phyloP scores from a whole-genome alignment of 2,113 vertebrate genomes.

The Salminus brasiliensis region DNA sequence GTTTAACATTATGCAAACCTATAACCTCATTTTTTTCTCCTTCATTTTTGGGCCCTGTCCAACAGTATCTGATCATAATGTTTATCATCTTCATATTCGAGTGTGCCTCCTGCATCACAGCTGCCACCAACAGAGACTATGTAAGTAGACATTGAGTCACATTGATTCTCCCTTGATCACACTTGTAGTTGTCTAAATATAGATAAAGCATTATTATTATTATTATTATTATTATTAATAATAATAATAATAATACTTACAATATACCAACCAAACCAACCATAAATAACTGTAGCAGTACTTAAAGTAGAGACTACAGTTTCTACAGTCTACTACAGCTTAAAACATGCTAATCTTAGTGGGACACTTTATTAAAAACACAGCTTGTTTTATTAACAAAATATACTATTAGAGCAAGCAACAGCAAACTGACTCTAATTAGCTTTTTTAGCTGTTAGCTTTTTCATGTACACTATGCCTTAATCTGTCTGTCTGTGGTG shows the following conservation, averaged over 20 bases:
- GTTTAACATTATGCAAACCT: neutral
- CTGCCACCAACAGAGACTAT: slow-evolving; percentile 79
- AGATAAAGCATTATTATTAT: neutral
- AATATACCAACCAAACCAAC: too few relatives aligned
- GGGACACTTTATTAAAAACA: too few relatives aligned
- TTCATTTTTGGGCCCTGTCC: neutral
- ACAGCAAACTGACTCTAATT: too few relatives aligned
- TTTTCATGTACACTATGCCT: too few relatives aligned
- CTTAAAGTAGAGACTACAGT: too few relatives aligned
- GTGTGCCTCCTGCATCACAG: slow-evolving; percentile 78
- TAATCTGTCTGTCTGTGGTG: too few relatives aligned
- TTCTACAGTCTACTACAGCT: too few relatives aligned
- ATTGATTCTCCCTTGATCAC: neutral
- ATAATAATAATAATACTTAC: neutral
- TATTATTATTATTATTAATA: neutral
- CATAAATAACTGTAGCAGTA: too few relatives aligned
- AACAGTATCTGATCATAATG: slow-evolving; percentile 79
- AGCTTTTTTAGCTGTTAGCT: too few relatives aligned
- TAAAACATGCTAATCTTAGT: too few relatives aligned
- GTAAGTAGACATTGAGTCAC: slow-evolving; percentile 67
- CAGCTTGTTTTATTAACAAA: too few relatives aligned
- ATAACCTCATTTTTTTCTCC: neutral
- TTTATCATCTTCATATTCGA: slow-evolving; percentile 79
- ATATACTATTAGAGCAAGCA: too few relatives aligned
- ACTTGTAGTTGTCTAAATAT: neutral